Conservation (phyloP, 2,888 invertebrate genomes). For the Melinaea menophilus region DNA sequence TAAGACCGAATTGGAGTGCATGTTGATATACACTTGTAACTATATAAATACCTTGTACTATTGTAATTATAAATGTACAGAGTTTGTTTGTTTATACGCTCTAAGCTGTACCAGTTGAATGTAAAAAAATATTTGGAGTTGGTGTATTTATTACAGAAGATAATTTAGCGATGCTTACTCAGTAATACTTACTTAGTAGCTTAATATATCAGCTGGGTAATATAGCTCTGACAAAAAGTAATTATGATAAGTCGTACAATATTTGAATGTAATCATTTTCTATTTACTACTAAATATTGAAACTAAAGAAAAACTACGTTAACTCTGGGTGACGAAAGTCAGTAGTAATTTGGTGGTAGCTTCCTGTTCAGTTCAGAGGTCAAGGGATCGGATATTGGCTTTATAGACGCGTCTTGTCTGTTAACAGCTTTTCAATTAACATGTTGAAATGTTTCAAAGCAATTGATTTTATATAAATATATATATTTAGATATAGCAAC, state of each 20-base stretch:
- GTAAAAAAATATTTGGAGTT: too few species aligned
- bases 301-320: slow-evolving; percentile 17
- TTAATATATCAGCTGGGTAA: slow-evolving; percentile 1
- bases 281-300: slow-evolving; percentile 29
- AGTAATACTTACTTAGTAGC: neutral
- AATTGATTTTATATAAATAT: too few species aligned
- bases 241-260: neutral
- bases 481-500: too few species aligned
- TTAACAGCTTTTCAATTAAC: neutral
- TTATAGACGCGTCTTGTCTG: neutral
- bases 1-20: too few species aligned
- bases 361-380: slow-evolving; percentile 1
- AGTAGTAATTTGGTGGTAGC: slow-evolving; percentile 19
- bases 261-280: slow-evolving; percentile 22
- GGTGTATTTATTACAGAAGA: too few species aligned
- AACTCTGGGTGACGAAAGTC: slow-evolving; percentile 19
- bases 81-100: too few species aligned
- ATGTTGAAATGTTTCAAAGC: neutral
- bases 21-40: too few species aligned
- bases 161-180: too few species aligned
- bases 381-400: neutral
- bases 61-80: too few species aligned
- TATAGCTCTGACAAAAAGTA: neutral
- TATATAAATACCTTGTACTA: too few species aligned
- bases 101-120: too few species aligned